Percentiles rank a stretch among this genome's conserved stretches.
Evolutionary conservation across 1,140 invertebrate genomes (phyloP).

Genomic region (Drosophila pandora): DNA sequence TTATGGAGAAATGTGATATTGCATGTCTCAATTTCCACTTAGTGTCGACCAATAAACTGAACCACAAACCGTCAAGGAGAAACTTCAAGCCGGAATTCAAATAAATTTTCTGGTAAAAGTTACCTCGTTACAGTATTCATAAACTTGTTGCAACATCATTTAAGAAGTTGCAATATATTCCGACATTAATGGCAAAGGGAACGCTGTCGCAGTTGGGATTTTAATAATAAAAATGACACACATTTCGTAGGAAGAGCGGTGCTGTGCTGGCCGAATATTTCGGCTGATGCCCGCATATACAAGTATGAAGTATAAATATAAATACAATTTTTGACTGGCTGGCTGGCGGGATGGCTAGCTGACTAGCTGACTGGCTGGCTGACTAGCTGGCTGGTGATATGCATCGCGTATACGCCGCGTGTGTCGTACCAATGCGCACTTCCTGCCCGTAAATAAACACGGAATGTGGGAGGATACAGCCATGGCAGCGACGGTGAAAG

Average conservation of each 20-base stretch:
- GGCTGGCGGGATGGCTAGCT: constrained; percentile 14
- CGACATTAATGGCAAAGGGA: constrained; percentile 23
- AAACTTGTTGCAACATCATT: constrained; percentile 36
- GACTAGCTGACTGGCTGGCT: constrained; percentile 2
- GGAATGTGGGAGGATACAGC: constrained; percentile 31
- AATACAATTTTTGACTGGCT: constrained; percentile 60
- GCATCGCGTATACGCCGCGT: constrained; percentile 39
- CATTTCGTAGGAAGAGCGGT: constrained; percentile 35
- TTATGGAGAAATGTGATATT: too few relatives aligned
- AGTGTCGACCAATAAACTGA: too few relatives aligned
- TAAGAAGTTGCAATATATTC: constrained; percentile 28
- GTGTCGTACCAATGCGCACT: constrained; percentile 52
- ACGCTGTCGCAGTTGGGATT: constrained; percentile 47
- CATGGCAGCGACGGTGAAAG: constrained; percentile 13
- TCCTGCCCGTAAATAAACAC: constrained; percentile 69
- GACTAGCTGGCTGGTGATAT: constrained; percentile 23
- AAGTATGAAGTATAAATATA: constrained; percentile 41
- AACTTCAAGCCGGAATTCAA: too few relatives aligned
- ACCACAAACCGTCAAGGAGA: too few relatives aligned
- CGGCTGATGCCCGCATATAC: constrained; percentile 9
- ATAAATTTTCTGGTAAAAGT: too few relatives aligned
- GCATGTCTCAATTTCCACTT: too few relatives aligned
- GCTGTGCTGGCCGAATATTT: constrained; percentile 20
- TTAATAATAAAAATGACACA: constrained; percentile 82
- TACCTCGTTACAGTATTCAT: background rate